Base-by-base conservation (phyloP, 2,113 vertebrate genomes). In the Electrona antarctica region DNA sequence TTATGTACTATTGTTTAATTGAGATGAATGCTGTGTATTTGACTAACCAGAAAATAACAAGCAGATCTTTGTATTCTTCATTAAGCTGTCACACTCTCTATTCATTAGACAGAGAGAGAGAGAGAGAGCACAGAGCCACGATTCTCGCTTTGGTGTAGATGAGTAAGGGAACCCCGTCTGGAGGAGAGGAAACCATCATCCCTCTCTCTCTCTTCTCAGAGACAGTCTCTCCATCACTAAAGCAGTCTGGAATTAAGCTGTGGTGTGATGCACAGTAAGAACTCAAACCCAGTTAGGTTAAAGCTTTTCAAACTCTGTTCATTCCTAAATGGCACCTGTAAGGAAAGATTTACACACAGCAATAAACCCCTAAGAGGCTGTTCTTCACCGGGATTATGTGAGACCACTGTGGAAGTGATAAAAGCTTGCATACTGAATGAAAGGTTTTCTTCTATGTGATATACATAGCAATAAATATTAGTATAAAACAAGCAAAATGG, bases 111-210 rank as follows among this genome's bases (percentile, higher is more conserved):
- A 41, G 33, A 41, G 33, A 41, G 33, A 41, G 33, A 21, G 21
- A 21, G 21, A 58, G 14, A 58, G 64, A 67, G 15, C 49, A 1
- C 33, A 62, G n/a, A 49, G 67, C 60, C 73, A 52, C 10, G 47
- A 51, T 72, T 81, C 64, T 58, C 15, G 55, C 55, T 54, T 76
- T 52, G 72, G 77, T 46, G 46, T 9, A 57, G 64, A 69, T 84
- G 81, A 89, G 79, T 82, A 61, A 84, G 48, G 75, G 76, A 87
- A 85, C 85, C 77, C 74, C 82, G 77, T 69, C 54, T 21, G 3
- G 48, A 67, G 29, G 47, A 64, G 14, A 82, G 79, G 74, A 82
- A 84, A 78, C 64, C 50, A 41, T 41, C 79, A 64, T 79, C 73
- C 50, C 71, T 50, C 69, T 69, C 70, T 77, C 59, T 62, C 21